Conservation (phyloP, 2,113 vertebrate genomes). For the Callionymus lyra region DNA sequence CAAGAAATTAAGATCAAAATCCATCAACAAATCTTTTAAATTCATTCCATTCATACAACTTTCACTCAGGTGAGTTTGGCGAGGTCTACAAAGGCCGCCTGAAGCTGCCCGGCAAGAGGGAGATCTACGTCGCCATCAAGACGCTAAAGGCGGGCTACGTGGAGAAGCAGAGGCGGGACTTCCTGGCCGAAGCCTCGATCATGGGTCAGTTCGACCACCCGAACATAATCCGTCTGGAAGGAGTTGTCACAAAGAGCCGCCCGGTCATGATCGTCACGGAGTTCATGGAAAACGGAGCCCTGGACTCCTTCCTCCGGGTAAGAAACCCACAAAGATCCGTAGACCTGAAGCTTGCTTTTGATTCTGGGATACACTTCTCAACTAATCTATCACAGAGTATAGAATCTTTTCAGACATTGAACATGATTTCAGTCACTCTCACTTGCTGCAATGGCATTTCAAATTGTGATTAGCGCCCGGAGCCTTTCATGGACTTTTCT, state of each 20-base stretch:
- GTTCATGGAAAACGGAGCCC: slow-evolving; percentile 97
- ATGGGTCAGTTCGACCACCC: slow-evolving; percentile 99
- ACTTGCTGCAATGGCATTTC: slow-evolving; percentile 28
- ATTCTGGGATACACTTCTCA: neutral
- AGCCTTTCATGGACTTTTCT: slow-evolving; percentile 44
- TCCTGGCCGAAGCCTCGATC: slow-evolving; percentile 94
- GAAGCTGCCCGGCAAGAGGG: slow-evolving; percentile 89
- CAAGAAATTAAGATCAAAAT: no score
- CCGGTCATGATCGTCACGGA: slow-evolving; percentile 98
- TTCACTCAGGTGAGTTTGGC: slow-evolving; percentile 86
- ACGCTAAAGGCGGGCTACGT: slow-evolving; percentile 93
- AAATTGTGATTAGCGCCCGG: slow-evolving; percentile 39
- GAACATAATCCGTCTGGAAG: slow-evolving; percentile 94
- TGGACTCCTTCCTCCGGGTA: slow-evolving; percentile 96
- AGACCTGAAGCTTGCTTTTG: no score
- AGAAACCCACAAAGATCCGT: slow-evolving; percentile 36
- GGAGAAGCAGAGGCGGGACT: slow-evolving; percentile 92
- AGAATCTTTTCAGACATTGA: slow-evolving; percentile 16
- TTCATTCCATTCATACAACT: no score
- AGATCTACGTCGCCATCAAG: slow-evolving; percentile 97
- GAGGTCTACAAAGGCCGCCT: slow-evolving; percentile 96
- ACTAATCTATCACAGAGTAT: neutral
- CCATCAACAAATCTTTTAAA: no score
- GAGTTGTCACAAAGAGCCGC: slow-evolving; percentile 94
- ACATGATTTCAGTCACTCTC: slow-evolving; percentile 28